Percentiles rank a stretch among this genome's conserved stretches.
phyloP scores from a whole-genome alignment of 1,140 invertebrate species.

The Mizuhopecten yessoensis region DNA sequence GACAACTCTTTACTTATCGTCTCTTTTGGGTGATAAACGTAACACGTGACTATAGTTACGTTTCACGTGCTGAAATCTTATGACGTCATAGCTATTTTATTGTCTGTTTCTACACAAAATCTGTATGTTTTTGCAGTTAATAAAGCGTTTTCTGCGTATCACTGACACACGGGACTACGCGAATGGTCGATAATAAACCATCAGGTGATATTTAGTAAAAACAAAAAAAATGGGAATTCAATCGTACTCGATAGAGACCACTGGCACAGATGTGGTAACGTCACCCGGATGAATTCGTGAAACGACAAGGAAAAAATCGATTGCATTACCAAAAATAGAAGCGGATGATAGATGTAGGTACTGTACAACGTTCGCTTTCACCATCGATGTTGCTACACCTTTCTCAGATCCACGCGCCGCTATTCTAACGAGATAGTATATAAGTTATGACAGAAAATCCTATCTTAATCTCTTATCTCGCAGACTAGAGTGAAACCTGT shows the following conservation, averaged over 20 bases:
- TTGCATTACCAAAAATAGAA: not conserved
- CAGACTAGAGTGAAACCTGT: not conserved
- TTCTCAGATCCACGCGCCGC: not conserved
- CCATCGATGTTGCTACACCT: not conserved
- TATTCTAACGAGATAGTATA: not conserved
- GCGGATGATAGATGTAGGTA: not conserved
- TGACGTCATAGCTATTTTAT: conserved; percentile 5
- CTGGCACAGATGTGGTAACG: not conserved
- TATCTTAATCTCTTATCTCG: not conserved
- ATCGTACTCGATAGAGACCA: not conserved
- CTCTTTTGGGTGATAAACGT: not conserved
- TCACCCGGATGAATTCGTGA: not conserved
- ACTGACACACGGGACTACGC: not conserved
- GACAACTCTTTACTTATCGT: no score
- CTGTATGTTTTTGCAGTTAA: not conserved
- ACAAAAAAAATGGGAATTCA: not conserved
- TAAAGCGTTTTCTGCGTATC: not conserved
- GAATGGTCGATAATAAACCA: not conserved
- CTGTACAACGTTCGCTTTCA: not conserved
- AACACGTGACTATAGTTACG: not conserved
- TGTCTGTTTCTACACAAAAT: not conserved
- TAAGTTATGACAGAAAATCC: not conserved
- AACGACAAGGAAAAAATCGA: conserved; percentile 22
- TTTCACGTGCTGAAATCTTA: not conserved
- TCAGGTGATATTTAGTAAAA: not conserved